phyloP scores from a whole-genome alignment of 35 echinoderm and acorn worm genomes.

The Nesometra sesokonis region DNA sequence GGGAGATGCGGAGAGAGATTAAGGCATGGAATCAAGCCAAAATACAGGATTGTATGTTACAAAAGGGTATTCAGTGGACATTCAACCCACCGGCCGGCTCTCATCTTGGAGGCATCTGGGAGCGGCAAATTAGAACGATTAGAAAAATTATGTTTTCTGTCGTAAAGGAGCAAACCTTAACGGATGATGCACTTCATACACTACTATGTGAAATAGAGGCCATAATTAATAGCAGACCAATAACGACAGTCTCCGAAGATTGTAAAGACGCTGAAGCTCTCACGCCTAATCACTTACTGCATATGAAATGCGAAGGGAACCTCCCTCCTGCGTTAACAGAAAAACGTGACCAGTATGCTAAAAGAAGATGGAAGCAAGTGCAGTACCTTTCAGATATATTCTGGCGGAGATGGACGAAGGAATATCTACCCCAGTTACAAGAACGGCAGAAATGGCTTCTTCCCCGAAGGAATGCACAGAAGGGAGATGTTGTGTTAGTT shows the following conservation, averaged over 20 bases:
- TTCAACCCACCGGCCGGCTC: constrained; percentile 1
- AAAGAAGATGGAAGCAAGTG: constrained; percentile 36
- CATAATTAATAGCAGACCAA: constrained; percentile 1
- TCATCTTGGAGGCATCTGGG: background rate
- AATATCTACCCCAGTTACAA: constrained; percentile 36
- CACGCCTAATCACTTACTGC: background rate
- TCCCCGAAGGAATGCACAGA: constrained; percentile 9
- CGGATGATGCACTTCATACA: background rate
- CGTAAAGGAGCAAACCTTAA: background rate
- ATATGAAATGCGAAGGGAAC: background rate
- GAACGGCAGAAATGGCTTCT: constrained; percentile 22
- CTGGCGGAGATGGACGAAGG: constrained; percentile 38
- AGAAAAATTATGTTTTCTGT: background rate
- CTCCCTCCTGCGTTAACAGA: background rate
- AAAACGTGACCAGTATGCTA: background rate
- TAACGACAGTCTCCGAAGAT: background rate
- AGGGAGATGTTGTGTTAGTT: constrained; percentile 37
- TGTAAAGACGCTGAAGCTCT: background rate
- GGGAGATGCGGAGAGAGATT: background rate
- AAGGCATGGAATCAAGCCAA: background rate
- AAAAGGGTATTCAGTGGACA: background rate
- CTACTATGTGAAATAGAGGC: background rate
- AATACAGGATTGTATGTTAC: background rate
- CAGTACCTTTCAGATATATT: constrained; percentile 44
- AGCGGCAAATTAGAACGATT: background rate